Conservation (phyloP, 2,888 invertebrate species). For the Amblyteles armatorius region DNA sequence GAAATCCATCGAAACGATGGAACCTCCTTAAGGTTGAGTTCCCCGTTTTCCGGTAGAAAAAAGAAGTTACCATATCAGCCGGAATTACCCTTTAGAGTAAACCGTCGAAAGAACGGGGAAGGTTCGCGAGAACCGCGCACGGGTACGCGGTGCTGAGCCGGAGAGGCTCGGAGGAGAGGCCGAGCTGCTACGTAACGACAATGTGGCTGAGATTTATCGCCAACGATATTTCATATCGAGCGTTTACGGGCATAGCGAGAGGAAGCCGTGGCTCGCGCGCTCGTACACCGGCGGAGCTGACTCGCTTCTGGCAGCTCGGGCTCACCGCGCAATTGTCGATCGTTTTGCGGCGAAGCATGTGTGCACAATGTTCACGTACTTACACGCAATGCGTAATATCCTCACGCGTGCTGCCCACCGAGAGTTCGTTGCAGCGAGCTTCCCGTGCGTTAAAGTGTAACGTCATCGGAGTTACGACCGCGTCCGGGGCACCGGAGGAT, state of each 20-base stretch:
- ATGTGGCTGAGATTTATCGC: constrained; percentile 79
- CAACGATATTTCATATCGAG: constrained; percentile 78
- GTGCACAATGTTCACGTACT: constrained; percentile 18
- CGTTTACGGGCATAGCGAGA: constrained; percentile 75
- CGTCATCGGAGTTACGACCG: constrained; percentile 20
- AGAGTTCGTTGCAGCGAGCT: background rate
- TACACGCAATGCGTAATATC: constrained; percentile 36
- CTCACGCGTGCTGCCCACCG: constrained; percentile 28
- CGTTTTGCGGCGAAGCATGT: constrained; percentile 23
- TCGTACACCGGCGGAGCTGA: constrained; percentile 23
- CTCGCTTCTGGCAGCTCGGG: constrained; percentile 45
- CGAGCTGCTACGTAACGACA: constrained; percentile 74
- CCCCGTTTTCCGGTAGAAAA: too few relatives aligned
- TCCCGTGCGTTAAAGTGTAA: constrained; percentile 6
- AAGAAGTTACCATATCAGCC: too few relatives aligned
- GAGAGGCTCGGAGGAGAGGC: constrained; percentile 46
- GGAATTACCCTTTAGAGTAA: background rate
- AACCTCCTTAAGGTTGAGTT: background rate
- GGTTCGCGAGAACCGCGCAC: background rate
- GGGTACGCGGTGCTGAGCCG: constrained; percentile 17
- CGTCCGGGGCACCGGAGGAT: background rate
- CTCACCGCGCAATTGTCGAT: constrained; percentile 42
- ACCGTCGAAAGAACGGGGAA: constrained; percentile 8
- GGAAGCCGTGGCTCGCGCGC: constrained; percentile 50
- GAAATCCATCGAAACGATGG: background rate